Base-by-base conservation (phyloP, 2,797 vertebrate species). In the Crocodylus rhombifer region DNA sequence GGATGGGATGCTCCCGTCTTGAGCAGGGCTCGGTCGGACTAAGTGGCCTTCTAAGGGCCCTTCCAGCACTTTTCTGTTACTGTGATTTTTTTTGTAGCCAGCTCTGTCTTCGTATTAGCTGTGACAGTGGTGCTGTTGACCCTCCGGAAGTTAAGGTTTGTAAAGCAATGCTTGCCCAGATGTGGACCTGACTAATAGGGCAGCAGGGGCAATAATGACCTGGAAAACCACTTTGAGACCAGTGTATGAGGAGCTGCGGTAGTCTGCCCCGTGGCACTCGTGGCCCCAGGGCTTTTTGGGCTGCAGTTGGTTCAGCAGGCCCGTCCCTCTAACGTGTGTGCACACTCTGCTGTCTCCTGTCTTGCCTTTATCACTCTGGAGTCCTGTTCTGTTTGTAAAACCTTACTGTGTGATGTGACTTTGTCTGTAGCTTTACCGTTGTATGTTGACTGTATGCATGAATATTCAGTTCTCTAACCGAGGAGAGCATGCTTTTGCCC, bases 371-470 rank as follows among this genome's bases (percentile, higher is more conserved):
- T 26, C 77, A 51, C 42, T 80, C 33, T 56, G 25, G 57, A 5
- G 16, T 79, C 76, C 55, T 6, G 5, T 14, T n/a, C 57, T 82
- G 3, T 28, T 42, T 76, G n/a, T 87, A 77, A 89, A 88, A 78
- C 80, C 81, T 76, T 87, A 0, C 33, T 84, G 74, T 90, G 56
- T 81, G 33, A 73, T 80, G 63, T 92, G 42, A 80, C 65, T 87
- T n/a, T 76, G 71, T 80, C 63, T 65, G 5, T 77, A 55, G 73
- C 51, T 91, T 95, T 94, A 86, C 30, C 63, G 91, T 92, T 65
- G 79, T 92, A 58, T 17, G 67, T 80, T 60, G 61, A n/a, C 73
- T 95, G 88, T 96, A 96, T 98, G 97, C 97, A 98, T 97, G 97
- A 97, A 97, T 98, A 96, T 97, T 97, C 42, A 62, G 3, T 86